Evolutionary conservation across 2,113 vertebrate species (phyloP).

Genomic region (Halichoeres trimaculatus): DNA sequence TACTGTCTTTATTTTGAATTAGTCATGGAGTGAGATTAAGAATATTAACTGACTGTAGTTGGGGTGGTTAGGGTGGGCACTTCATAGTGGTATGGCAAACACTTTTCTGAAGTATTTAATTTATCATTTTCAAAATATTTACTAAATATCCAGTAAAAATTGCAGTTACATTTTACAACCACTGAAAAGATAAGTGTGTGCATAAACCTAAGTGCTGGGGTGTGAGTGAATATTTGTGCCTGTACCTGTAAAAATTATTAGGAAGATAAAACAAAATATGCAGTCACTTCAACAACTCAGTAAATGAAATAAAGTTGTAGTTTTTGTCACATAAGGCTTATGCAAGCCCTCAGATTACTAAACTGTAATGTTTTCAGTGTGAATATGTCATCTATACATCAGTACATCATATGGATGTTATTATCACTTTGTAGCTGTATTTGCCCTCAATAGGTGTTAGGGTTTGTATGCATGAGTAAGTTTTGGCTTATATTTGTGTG

Average conservation of each 20-base stretch:
- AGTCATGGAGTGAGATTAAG: conserved; percentile 29
- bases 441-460: conserved; percentile 5
- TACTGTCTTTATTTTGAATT: conserved; percentile 31
- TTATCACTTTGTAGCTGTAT: background rate
- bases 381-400: background rate
- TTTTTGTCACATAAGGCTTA: background rate
- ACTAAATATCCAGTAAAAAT: background rate
- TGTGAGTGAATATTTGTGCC: background rate
- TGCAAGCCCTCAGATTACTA: background rate
- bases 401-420: background rate
- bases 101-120: background rate
- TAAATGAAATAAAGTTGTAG: background rate
- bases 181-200: background rate
- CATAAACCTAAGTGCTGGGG: background rate
- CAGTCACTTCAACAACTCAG: background rate
- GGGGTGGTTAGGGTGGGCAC: conserved; percentile 56
- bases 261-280: background rate
- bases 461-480: background rate
- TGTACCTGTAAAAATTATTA: background rate
- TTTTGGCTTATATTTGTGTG: conserved; percentile 2
- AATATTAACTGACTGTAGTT: conserved; percentile 45
- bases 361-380: background rate
- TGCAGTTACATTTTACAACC: background rate
- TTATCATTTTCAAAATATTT: background rate
- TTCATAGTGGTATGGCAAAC: conserved; percentile 80